Evolutionary conservation across 2,797 vertebrate genomes (phyloP).

Genomic region (Petrocephalus sullivani): DNA sequence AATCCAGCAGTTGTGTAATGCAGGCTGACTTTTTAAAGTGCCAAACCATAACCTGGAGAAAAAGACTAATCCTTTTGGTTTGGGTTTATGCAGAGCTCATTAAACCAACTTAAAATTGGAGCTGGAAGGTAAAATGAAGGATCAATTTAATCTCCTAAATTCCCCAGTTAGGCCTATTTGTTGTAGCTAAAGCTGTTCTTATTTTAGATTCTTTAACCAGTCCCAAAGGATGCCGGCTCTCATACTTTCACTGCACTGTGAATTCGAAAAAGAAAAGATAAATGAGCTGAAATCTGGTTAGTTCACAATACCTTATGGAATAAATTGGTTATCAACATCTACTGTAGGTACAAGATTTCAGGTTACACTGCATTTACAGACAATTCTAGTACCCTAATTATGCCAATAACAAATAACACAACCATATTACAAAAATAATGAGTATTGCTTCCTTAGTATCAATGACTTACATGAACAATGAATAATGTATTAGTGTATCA

Average conservation of each 20-base stretch:
- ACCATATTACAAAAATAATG: not conserved
- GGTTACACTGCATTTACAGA: not conserved
- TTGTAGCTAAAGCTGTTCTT: not conserved
- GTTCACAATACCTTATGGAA: not conserved
- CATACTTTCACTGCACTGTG: not conserved
- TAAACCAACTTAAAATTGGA: not conserved
- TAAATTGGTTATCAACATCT: not conserved
- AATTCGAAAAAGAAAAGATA: not conserved
- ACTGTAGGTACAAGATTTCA: not conserved
- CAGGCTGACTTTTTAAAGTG: not conserved
- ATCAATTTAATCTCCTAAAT: not conserved
- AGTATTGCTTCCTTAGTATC: not conserved
- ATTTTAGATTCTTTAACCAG: not conserved
- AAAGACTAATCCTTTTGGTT: not conserved
- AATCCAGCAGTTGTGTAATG: not conserved
- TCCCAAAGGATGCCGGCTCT: not conserved
- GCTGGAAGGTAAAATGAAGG: not conserved
- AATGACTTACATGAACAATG: not conserved
- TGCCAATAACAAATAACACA: not conserved
- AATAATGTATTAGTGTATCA: slow-evolving; percentile 3
- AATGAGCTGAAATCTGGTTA: not conserved
- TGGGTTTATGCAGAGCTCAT: not conserved
- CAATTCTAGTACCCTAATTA: not conserved
- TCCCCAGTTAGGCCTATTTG: not conserved
- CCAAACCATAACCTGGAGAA: not conserved